Evolutionary conservation across 1,140 invertebrate genomes (phyloP).

Genomic region (Bombus pascuorum): DNA sequence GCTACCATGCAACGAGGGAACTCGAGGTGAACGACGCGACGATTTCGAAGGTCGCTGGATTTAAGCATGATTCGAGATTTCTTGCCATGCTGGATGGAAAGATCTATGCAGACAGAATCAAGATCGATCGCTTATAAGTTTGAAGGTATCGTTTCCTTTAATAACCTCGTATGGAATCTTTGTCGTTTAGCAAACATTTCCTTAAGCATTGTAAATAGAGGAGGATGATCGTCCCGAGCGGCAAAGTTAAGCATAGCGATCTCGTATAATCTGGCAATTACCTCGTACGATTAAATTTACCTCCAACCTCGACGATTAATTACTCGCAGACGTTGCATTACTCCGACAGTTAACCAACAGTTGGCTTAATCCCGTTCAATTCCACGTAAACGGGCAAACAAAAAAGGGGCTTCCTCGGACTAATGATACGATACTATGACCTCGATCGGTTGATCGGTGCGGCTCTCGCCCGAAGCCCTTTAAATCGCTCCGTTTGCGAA

Average conservation of each 20-base stretch:
- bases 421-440: conserved; percentile 20
- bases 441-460: neutral
- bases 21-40: neutral
- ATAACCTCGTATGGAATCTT: too few relatives aligned
- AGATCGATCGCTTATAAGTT: neutral
- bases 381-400: conserved; percentile 16
- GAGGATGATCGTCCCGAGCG: too few relatives aligned
- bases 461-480: neutral
- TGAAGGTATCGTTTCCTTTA: too few relatives aligned
- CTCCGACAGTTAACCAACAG: neutral
- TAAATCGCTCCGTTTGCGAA: conserved; percentile 28
- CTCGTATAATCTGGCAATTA: conserved; percentile 30
- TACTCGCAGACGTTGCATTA: neutral
- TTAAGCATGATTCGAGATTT: neutral
- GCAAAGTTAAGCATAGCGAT: neutral
- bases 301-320: conserved; percentile 3
- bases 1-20: neutral
- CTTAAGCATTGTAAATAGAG: neutral
- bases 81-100: neutral
- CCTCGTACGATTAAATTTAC: conserved; percentile 17
- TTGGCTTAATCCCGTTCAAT: conserved; percentile 24
- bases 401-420: conserved; percentile 2
- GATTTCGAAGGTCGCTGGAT: neutral
- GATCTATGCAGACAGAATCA: neutral
- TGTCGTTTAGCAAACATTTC: neutral